Base-by-base conservation (phyloP, 2,888 invertebrate genomes). In the Muschampia plurimacula region DNA sequence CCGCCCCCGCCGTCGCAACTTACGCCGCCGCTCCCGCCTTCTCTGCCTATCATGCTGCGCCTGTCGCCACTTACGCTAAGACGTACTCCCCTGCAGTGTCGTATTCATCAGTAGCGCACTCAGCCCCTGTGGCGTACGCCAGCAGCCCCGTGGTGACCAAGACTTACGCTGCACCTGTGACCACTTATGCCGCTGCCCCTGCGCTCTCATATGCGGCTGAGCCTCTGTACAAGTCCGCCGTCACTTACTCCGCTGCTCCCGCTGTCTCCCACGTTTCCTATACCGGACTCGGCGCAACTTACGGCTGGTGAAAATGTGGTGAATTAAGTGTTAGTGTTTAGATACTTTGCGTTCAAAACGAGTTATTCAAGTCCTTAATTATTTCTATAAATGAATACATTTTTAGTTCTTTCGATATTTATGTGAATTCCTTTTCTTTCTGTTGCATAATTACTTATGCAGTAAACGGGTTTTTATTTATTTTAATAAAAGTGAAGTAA, bases 201-300 rank as follows among this genome's bases (percentile, higher is more conserved):
- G 82, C 80, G n/a, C 91, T 94, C 65, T 90, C 90, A 74, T 76
- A 78, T 63, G 80, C 78, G 74, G 81, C 83, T 57, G 81, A 82
- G 5, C 86, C 89, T 69, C 78, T 81, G 67, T 65, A 74, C 15
- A 76, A 76, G 28, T 74, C 76, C 32, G 74, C 74, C 41, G 69
- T 75, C 57, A 76, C 82, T 5, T 82, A 86, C 85, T 79, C 81
- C 63, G 78, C 83, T 13, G 81, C 82, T 5, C 81, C 82, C 88
- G 82, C 83, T 2, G 96, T 96, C 39, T 95, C 96, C 67, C 96
- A 96, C 84, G 95, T 96, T 79, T 90, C 95, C 77, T 96, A 96
- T 92, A 89, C 95, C 74, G 96, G 96, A 73, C 92, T 95, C 64
- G 96, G 91, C 73, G 86, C 87, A 75, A 88, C 84, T 83, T 92